These are phyloP conservation scores for Schizothorax lantsangensis DNA, from an alignment of 2,797 vertebrate species.

Conservation along the genomic window DNA sequence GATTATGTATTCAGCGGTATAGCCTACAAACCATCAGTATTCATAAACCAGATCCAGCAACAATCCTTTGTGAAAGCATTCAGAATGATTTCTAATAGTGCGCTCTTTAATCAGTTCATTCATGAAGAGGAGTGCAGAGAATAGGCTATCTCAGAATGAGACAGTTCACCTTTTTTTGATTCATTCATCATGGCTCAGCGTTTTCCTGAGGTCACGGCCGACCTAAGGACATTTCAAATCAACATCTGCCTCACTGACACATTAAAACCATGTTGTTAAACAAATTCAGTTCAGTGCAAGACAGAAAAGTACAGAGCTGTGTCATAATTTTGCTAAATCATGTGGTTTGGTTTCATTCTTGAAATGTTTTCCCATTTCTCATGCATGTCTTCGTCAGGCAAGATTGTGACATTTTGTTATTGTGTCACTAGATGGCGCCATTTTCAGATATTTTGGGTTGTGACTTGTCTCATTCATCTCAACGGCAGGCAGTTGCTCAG, in stretches of 20 bases:
- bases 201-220: slow-evolving; percentile 68
- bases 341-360: neutral
- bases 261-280: neutral
- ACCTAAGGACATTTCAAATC: slow-evolving; percentile 8
- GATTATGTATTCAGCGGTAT: slow-evolving; percentile 25
- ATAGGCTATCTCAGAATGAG: neutral
- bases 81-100: neutral
- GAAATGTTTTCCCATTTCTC: neutral
- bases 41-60: slow-evolving; percentile 6
- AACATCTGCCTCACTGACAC: neutral
- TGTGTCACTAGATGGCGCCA: slow-evolving; percentile 23
- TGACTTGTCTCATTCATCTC: neutral
- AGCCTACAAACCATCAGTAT: neutral
- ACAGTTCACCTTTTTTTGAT: slow-evolving; percentile 23
- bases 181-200: slow-evolving; percentile 72
- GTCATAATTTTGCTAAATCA: neutral
- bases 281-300: neutral
- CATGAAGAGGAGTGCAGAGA: neutral
- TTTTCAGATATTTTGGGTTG: neutral
- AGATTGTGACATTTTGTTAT: neutral
- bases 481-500: neutral
- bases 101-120: neutral
- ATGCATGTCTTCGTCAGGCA: neutral
- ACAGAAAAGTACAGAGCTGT: neutral
- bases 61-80: slow-evolving; percentile 23